Evolutionary conservation across 1,140 invertebrate species (phyloP), one percentile per base, ranked within the genome.

Genomic region (Neuroterus valhalla): DNA sequence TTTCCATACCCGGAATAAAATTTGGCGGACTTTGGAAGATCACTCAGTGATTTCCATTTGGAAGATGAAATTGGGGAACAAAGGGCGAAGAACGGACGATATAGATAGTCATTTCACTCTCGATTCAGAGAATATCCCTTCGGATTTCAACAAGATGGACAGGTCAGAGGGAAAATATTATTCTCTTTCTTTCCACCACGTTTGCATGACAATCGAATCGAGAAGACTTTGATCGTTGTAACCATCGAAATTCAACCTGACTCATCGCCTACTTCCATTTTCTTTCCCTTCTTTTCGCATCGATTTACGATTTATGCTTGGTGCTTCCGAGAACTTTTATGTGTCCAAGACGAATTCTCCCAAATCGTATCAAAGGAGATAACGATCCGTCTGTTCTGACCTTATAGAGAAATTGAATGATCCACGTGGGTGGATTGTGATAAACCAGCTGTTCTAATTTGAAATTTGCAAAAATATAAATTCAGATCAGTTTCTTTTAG

Each of bases 181-280:
- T 38, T 8, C 10, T 38, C 6, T 38, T 38, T 38, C 31, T 38
- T 52, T 52, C 50, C 50, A 52, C 23, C 50, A 52, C 50, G 50
- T 52, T 52, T 52, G 50, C 50, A 52, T 52, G 50, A 52, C 50
- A 52, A 52, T 52, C 50, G 19, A 52, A 52, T 21, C 50, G 50
- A 52, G 50, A 21, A 17, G 50, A 52, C 50, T 52, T 52, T 52
- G 50, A 52, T 52, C 50, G 50, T 52, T 52, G 19, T 52, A 12
- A 26, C 50, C 21, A 52, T 52, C 1, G 21, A 52, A 52, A 10
- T 52, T 52, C 50, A 52, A 23, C 50, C 50, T 52, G 50, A 52
- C 50, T 52, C 50, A 52, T 52, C 50, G 50, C 50, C 50, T 23
- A 52, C 19, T 52, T 52, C 19, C 17, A 52, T 52, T 52, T 52